Conservation (phyloP, 1,140 invertebrate genomes). For the Drosophila prosaltans region DNA sequence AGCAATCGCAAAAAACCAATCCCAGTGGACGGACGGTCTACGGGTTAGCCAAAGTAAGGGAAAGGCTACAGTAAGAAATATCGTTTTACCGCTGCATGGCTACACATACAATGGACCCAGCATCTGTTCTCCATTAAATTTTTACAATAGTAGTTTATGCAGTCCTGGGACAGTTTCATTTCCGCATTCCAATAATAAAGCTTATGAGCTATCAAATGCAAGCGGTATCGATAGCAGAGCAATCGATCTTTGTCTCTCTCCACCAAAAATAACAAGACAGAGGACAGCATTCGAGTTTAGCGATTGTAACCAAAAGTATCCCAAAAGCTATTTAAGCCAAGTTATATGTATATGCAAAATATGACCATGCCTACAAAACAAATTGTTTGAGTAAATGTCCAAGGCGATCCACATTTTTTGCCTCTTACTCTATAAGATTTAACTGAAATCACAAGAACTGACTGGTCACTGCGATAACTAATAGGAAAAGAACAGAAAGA, state of each 20-base stretch:
- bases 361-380: too few species aligned
- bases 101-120: not conserved
- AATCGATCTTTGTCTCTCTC: not conserved
- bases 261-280: too few species aligned
- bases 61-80: not conserved
- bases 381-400: too few species aligned
- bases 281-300: too few species aligned
- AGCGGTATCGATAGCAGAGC: not conserved
- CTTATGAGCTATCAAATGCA: not conserved
- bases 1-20: conserved; percentile 14
- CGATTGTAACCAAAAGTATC: too few species aligned
- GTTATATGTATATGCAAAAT: too few species aligned
- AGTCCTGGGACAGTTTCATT: not conserved
- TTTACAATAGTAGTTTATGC: too few species aligned
- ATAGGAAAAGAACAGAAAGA: conserved; percentile 2
- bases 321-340: too few species aligned
- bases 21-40: not conserved
- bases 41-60: conserved; percentile 29
- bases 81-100: not conserved
- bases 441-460: conserved; percentile 4
- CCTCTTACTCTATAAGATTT: not conserved
- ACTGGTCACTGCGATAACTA: conserved; percentile 6
- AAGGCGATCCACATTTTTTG: not conserved
- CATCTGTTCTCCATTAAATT: too few species aligned
- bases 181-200: not conserved